phyloP scores from a whole-genome alignment of 2,113 vertebrate genomes.

The Heterotilapia buettikoferi region DNA sequence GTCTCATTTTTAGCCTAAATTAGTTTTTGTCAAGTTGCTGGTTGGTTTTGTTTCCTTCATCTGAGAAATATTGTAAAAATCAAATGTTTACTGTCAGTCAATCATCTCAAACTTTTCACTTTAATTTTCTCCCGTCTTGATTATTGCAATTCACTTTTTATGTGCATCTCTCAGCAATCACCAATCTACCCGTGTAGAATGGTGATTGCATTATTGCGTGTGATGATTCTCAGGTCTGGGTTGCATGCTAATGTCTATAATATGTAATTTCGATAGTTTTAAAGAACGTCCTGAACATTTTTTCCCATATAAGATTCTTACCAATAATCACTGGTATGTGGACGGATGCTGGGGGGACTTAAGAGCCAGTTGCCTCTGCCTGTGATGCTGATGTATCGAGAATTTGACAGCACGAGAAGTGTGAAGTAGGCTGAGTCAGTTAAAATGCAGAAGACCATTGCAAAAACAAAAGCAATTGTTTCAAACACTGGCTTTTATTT shows the following conservation, averaged over 20 bases:
- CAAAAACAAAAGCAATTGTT: neutral
- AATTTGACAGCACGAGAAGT: neutral
- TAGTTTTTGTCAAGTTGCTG: neutral
- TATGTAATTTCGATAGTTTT: neutral
- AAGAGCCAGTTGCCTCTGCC: neutral
- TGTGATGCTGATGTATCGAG: neutral
- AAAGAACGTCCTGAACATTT: neutral
- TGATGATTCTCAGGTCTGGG: neutral
- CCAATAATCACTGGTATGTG: neutral
- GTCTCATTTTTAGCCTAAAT: neutral
- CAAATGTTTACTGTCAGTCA: neutral
- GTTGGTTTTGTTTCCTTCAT: neutral
- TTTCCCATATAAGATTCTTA: neutral
- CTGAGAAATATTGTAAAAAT: neutral
- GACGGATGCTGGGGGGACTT: fast-evolving
- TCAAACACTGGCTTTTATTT: neutral
- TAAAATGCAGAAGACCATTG: neutral
- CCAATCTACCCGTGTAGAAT: neutral
- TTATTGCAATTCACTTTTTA: neutral
- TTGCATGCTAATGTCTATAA: neutral
- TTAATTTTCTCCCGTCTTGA: neutral
- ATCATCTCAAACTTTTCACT: neutral
- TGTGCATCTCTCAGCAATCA: neutral
- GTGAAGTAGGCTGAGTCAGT: neutral
- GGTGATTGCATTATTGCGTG: neutral